Conservation (phyloP, 1,140 invertebrate genomes). For the Papilio dardanus region DNA sequence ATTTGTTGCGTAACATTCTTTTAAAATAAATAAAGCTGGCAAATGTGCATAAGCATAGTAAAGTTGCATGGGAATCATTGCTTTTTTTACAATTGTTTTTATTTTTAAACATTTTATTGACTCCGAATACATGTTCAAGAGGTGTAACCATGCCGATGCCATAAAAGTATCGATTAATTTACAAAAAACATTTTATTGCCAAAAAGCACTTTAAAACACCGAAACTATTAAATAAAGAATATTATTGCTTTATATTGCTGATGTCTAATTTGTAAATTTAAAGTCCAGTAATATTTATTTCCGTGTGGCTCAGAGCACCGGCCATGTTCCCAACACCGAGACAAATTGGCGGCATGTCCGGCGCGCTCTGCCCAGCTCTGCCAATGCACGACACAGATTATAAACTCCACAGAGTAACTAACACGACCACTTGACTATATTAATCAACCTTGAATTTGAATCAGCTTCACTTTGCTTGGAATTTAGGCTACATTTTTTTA, state of each 20-base stretch:
- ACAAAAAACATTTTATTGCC: not conserved
- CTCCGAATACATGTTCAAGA: not conserved
- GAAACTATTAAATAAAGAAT: no score
- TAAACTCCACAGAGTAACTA: conserved; percentile 2
- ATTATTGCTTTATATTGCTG: not conserved
- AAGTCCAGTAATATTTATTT: conserved; percentile 14
- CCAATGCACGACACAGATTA: conserved; percentile 29
- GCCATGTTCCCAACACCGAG: conserved; percentile 31
- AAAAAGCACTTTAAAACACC: not conserved
- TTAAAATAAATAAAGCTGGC: not conserved
- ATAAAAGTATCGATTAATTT: not conserved
- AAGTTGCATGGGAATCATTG: not conserved
- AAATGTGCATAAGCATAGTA: not conserved
- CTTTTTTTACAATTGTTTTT: conserved; percentile 7
- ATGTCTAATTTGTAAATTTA: conserved; percentile 25
- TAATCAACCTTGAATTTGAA: not conserved
- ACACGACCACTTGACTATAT: conserved; percentile 7
- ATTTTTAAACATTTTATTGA: conserved; percentile 25
- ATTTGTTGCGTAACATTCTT: not conserved
- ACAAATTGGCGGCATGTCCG: conserved; percentile 33
- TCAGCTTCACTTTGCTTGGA: not conserved
- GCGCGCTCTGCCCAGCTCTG: conserved; percentile 21
- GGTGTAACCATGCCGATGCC: not conserved
- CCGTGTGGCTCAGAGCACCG: conserved; percentile 9
- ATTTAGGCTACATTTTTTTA: not conserved